Conservation (phyloP, 2,888 invertebrate genomes). For the Sepioteuthis lessoniana region DNA sequence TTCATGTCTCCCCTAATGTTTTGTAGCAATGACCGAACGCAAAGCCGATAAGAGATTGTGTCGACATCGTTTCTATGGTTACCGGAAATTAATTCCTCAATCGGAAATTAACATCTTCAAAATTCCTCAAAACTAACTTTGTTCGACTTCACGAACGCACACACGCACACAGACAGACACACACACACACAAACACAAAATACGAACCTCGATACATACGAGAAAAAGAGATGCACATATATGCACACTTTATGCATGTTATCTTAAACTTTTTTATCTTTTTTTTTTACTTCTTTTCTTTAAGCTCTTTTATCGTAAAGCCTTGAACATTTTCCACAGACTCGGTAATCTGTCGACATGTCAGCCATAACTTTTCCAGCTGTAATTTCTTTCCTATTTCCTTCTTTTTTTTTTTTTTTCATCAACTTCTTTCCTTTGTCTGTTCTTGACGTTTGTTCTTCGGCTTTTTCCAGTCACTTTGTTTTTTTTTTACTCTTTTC, state of each 20-base stretch:
- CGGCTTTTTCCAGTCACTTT: too few species aligned
- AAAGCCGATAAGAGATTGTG: not conserved
- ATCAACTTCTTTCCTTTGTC: not conserved
- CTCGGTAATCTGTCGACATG: not conserved
- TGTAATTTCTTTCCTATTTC: not conserved
- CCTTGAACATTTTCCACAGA: not conserved
- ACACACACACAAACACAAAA: not conserved
- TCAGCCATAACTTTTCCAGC: not conserved
- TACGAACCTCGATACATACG: not conserved
- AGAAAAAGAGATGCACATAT: not conserved
- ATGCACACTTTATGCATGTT: not conserved
- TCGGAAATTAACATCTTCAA: slow-evolving; percentile 33
- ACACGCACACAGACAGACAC: not conserved
- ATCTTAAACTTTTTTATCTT: not conserved
- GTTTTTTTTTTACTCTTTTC: too few species aligned
- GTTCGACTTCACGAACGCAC: not conserved
- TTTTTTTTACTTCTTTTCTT: not conserved
- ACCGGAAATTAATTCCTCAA: slow-evolving; percentile 9
- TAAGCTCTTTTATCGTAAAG: not conserved
- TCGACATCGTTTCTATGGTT: not conserved
- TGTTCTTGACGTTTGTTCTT: not conserved
- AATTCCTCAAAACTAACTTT: not conserved
- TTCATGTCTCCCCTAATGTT: not conserved
- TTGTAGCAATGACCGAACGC: not conserved
- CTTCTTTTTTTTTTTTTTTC: not conserved